These are phyloP conservation scores for Coranthus polyacanthus DNA, from an alignment of 2,797 vertebrate species.

Conservation along the genomic window DNA sequence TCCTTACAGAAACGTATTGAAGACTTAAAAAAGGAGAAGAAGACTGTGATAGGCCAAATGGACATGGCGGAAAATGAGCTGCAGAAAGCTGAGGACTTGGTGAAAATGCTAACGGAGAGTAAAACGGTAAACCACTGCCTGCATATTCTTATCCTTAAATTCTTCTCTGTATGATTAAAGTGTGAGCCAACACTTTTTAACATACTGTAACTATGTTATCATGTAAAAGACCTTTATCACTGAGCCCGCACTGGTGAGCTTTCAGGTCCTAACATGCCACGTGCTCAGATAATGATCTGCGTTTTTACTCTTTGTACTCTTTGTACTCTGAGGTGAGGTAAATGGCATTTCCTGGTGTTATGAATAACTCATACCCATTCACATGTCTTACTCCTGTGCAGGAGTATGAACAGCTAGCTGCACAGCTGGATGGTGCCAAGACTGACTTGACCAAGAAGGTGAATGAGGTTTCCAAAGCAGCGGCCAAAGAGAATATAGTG, in stretches of 20 bases:
- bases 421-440: conserved; percentile 90
- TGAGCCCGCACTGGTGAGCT: conserved; percentile 2
- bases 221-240: background rate
- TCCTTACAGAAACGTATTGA: conserved; percentile 84
- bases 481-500: conserved; percentile 87
- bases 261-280: conserved; percentile 51
- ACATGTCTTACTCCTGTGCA: conserved; percentile 68
- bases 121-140: conserved; percentile 86
- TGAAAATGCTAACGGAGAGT: conserved; percentile 84
- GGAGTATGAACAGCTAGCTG: conserved; percentile 91
- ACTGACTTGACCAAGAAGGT: conserved; percentile 89
- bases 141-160: background rate
- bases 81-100: conserved; percentile 79
- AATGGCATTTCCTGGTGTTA: conserved; percentile 34
- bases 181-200: conserved; percentile 5
- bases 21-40: conserved; percentile 83
- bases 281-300: conserved; percentile 51
- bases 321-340: conserved; percentile 18
- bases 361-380: conserved; percentile 7
- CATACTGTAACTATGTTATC: background rate
- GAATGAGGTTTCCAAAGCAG: conserved; percentile 83
- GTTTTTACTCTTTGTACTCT: conserved; percentile 27
- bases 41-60: conserved; percentile 82
- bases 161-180: background rate
- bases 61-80: conserved; percentile 84